Base-by-base conservation (phyloP, 2,797 vertebrate species). In the Pseudopleuronectes americanus region DNA sequence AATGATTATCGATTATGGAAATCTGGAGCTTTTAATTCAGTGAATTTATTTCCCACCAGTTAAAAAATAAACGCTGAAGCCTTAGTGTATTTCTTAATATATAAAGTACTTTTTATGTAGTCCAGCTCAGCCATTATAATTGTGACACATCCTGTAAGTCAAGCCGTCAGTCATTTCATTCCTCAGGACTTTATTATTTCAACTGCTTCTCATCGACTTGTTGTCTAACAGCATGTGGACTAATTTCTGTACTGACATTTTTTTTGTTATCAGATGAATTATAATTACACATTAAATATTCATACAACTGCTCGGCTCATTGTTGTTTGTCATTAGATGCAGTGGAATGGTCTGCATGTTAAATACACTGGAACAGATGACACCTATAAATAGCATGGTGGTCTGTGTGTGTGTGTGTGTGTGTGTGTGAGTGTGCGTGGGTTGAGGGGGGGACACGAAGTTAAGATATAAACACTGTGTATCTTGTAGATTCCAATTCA, bases 381-480 rank as follows among this genome's bases (percentile, higher is more conserved):
- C 80, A 45, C 83, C 95, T 95, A 96, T 95, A 96, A 95, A 96
- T 97, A 96, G 92, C 88, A 73, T 4, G 16, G 88, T 85, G 3
- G 66, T 80, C 66, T 63, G 24, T 51, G 49, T 61, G 45, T 66
- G 38, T 61, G 92, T 47, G 81, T 26, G 71, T 26, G 90, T 2
- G 57, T 77, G 64, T 63, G 41, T 26, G 49, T 36, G 22, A 48
- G 24, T 49, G 92, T 41, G 76, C 24, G 45, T 23, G 52, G 45
- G 1, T 2, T 28, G 2, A 6, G 38, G 6, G 21, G 45, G 33
- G 17, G 2, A 38, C 22, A 17, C 49, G 51, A 52, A 68, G 48
- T 63, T 31, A 57, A 63, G 59, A 68, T 6, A 64, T 62, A 70
- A 71, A 76, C 79, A 68, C 52, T 24, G 13, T 16, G 41, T 17